A percentile compares a stretch with the other conserved stretches of the same genome.
phyloP scores from a whole-genome alignment of 2,888 invertebrate genomes.

The Meloe dianella region DNA sequence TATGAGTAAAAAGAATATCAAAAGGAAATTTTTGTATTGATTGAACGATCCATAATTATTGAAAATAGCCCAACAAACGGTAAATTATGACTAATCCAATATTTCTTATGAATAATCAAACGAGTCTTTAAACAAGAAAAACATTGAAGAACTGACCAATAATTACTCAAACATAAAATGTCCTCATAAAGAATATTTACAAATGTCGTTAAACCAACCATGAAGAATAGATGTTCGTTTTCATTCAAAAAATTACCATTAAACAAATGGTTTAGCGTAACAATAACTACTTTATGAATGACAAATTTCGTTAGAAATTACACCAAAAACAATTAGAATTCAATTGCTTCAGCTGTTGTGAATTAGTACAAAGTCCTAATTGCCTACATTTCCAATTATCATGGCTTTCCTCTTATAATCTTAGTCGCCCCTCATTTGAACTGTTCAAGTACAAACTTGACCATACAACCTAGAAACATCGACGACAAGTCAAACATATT shows the following conservation, averaged over 20 bases:
- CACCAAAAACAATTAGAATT: neutral
- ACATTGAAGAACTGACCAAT: neutral
- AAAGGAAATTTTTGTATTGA: neutral
- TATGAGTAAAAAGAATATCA: neutral
- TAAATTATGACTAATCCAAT: slow-evolving; percentile 1
- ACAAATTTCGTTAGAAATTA: neutral
- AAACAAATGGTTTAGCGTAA: neutral
- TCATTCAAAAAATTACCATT: neutral
- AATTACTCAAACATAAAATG: neutral
- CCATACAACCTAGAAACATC: slow-evolving; percentile 5
- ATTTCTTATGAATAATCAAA: neutral
- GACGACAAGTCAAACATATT: neutral
- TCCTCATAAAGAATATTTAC: neutral
- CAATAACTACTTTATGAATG: neutral
- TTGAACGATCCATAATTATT: neutral
- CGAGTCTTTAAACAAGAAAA: neutral
- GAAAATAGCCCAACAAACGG: neutral
- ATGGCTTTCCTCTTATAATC: neutral
- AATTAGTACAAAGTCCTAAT: neutral
- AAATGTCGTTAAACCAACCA: neutral
- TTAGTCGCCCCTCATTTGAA: neutral
- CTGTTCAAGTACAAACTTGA: neutral
- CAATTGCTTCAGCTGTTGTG: neutral
- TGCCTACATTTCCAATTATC: slow-evolving; percentile 11
- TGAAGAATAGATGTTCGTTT: neutral